Evolutionary conservation across 1,140 invertebrate species (phyloP), one percentile per base, ranked within the genome.

Genomic region (Neodiprion lecontei): DNA sequence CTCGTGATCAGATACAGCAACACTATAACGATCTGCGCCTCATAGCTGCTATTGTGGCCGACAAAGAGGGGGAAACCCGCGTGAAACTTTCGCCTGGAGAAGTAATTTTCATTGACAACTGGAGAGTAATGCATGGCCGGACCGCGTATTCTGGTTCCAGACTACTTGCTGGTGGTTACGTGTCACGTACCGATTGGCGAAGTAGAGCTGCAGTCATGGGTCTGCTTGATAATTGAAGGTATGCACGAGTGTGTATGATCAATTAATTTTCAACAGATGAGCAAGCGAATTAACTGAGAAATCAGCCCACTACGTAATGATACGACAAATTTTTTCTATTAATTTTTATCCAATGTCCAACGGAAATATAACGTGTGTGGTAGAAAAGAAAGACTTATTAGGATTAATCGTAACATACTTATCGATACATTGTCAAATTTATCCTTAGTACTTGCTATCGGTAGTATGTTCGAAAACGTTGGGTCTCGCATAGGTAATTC

Each of bases 51-150:
- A 89, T 91, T 76, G 89, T 93, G 66, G 83, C 89, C 47, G 82
- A 90, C 67, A 79, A 88, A 4, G 79, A 84, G 2, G 89, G 90
- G 67, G 89, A 91, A 77, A 90, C 91, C 87, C 88, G 87, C 77
- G 84, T 95, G 14, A 91, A 91, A 83, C 81, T 95, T 11, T 80
- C 81, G 23, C 93, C 93, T 50, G 93, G 93, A 76, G 91, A 86
- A 49, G 90, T 95, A 1, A 85, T 95, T 53, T 90, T 93, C 67
- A 91, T 95, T 72, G 94, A 96, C 79, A 96, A 96, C 85, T 95
- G 93, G 90, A 88, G 95, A 68, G 88, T 95, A 1, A 83, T 95
- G 3, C 94, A 95, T 81, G 94, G 94, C 0, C 88, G 94, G 70
- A 89, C 89, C 47, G 89, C 85, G 0, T 95, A 94, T 84, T 90